Conservation (phyloP, 2,888 invertebrate species). For the Lamellibrachia columna region DNA sequence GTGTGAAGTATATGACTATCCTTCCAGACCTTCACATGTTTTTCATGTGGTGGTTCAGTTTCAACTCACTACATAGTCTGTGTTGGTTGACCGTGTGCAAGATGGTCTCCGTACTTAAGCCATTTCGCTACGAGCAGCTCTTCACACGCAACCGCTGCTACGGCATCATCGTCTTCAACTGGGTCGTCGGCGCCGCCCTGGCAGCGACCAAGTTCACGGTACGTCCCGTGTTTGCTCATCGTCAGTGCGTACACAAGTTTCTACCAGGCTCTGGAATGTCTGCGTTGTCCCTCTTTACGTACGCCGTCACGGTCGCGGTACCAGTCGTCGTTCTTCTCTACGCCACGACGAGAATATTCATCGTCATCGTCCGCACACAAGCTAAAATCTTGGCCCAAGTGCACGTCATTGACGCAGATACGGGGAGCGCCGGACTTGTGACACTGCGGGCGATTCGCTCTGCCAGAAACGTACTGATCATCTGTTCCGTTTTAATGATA, state of each 20-base stretch:
- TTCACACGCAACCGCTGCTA: background rate
- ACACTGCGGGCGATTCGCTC: background rate
- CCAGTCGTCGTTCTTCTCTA: background rate
- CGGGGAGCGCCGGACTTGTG: background rate
- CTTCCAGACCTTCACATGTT: background rate
- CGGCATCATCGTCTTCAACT: background rate
- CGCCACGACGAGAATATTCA: slow-evolving; percentile 12
- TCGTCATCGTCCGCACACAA: background rate
- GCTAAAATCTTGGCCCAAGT: background rate
- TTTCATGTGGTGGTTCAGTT: background rate
- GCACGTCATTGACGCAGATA: background rate
- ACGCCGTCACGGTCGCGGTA: background rate
- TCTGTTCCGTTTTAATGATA: background rate
- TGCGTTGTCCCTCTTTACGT: background rate
- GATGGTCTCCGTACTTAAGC: background rate
- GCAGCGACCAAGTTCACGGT: background rate
- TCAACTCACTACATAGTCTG: background rate
- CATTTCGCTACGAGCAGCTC: background rate
- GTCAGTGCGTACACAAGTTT: background rate
- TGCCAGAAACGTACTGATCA: background rate
- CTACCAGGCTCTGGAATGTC: background rate
- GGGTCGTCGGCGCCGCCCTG: background rate
- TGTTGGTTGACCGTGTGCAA: background rate
- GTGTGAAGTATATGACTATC: background rate
- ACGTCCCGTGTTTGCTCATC: background rate